Base-by-base conservation (phyloP, 2,797 vertebrate genomes). In the Scolopax bukidnonensis region DNA sequence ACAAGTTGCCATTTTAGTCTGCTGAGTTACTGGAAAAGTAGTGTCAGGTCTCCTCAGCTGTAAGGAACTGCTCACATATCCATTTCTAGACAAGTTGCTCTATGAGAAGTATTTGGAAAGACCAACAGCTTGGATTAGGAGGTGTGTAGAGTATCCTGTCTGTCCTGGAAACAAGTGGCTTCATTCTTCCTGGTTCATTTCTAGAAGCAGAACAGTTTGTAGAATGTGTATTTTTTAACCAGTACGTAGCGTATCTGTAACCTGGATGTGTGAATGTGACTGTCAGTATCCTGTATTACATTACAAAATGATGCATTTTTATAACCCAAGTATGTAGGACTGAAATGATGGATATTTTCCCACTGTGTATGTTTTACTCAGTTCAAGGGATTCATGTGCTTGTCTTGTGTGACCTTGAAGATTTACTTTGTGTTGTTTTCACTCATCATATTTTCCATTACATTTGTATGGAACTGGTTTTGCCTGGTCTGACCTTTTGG, bases 301-400 rank as follows among this genome's bases (percentile, higher is more conserved):
- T 28, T 40, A 32, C 48, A 83, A 79, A 78, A 38, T 36, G 25
- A 8, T 40, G 50, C 45, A 68, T 50, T 32, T 87, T 33, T 69
- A 27, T 79, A 77, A 60, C n/a, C 48, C 12, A 19, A 40, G 15
- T 30, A n/a, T 1, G 1, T 54, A 77, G 56, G 79, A 77, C 38
- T 53, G n/a, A 87, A 78, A 89, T 40, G 3, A 45, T 6, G 6
- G 8, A 5, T 90, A 24, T 48, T 87, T 81, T 68, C 57, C 45
- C 32, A 57, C 25, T 50, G 14, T 53, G 6, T 16, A 8, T 17
- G 1, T 73, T 76, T n/a, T 54, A 28, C 9, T 57, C 0, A 0
- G 30, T n/a, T 61, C 0, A 7, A 33, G 28, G 23, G 4, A 41
- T 36, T 73, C 69, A 5, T 43, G 13, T 40, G 2, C 18, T 77